phyloP scores from a whole-genome alignment of 2,888 invertebrate genomes.

The Athalia circularis region DNA sequence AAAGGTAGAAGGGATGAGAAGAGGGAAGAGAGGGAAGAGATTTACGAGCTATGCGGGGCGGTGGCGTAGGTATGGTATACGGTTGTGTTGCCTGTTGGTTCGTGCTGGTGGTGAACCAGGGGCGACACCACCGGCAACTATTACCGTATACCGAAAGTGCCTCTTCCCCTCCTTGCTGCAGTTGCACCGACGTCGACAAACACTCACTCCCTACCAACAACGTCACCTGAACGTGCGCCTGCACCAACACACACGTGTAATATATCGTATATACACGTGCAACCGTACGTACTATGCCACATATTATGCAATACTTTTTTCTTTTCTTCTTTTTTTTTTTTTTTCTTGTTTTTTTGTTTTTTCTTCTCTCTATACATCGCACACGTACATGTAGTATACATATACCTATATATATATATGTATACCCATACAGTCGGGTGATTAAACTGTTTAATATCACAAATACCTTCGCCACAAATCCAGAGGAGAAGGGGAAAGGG shows the following conservation, averaged over 20 bases:
- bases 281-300: conserved; percentile 2
- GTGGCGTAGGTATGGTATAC: conserved; percentile 11
- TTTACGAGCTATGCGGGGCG: conserved; percentile 65
- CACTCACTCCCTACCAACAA: conserved; percentile 26
- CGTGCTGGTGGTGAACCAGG: neutral
- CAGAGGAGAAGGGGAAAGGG: neutral
- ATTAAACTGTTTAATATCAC: conserved; percentile 69
- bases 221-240: neutral
- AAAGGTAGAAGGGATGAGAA: conserved; percentile 15
- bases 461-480: conserved; percentile 54
- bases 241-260: neutral
- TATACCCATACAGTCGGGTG: conserved; percentile 59
- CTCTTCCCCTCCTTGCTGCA: too few relatives aligned
- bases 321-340: neutral
- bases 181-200: conserved; percentile 25
- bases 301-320: neutral
- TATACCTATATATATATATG: too few relatives aligned
- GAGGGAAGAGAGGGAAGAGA: conserved; percentile 55
- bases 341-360: neutral
- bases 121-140: too few relatives aligned
- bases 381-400: too few relatives aligned
- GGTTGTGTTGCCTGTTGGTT: neutral
- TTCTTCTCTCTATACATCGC: neutral
- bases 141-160: too few relatives aligned
- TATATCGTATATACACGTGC: neutral